Evolutionary conservation across 2,797 vertebrate species (phyloP).

Genomic region (Malurus splendens): DNA sequence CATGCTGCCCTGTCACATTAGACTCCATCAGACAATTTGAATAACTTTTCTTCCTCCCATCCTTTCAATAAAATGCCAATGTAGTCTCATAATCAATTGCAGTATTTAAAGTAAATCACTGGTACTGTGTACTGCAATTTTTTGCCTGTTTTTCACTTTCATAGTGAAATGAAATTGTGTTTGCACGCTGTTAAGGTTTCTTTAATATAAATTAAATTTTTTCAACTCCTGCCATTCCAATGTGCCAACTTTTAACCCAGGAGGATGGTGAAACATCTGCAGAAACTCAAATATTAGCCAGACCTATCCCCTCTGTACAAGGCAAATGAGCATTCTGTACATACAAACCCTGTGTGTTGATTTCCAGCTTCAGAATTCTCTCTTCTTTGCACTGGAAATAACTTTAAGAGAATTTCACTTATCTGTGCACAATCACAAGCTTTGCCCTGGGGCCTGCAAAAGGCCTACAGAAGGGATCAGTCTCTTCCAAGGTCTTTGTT

Average conservation of each 20-base stretch:
- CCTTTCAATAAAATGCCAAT: neutral
- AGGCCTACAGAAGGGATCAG: neutral
- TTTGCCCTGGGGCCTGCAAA: neutral
- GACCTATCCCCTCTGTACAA: neutral
- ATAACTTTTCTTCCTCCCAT: neutral
- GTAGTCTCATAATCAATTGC: neutral
- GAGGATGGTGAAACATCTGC: neutral
- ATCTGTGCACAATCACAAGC: neutral
- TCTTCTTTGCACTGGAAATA: neutral
- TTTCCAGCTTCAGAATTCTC: neutral
- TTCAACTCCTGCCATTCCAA: neutral
- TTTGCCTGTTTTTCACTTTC: neutral
- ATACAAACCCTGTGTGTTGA: neutral
- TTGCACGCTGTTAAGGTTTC: neutral
- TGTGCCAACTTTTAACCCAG: conserved; percentile 8
- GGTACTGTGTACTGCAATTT: neutral
- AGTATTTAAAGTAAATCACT: neutral
- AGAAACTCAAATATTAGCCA: conserved; percentile 22
- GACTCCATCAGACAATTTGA: neutral
- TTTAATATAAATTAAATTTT: neutral
- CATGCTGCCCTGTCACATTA: neutral
- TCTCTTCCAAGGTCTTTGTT: neutral
- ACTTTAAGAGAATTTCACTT: neutral
- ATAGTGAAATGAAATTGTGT: neutral
- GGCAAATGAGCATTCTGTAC: neutral